These are phyloP conservation scores for Pterocles gutturalis DNA, from an alignment of 2,113 vertebrate genomes.

Conservation along the genomic window DNA sequence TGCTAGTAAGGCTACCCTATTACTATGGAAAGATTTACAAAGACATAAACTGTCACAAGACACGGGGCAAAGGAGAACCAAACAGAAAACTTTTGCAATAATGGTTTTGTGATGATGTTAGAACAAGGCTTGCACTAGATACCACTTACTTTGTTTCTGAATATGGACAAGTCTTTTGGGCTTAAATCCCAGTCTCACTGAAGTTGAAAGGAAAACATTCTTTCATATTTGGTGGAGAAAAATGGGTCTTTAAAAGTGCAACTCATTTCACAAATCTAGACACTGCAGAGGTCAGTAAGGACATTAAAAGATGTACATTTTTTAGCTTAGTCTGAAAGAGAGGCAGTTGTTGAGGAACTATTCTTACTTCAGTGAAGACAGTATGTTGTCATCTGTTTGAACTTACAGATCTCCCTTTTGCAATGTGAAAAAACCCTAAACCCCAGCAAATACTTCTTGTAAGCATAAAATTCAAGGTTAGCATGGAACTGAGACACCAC, in stretches of 20 bases:
- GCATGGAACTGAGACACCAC: background rate
- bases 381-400: background rate
- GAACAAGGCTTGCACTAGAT: background rate
- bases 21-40: background rate
- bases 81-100: background rate
- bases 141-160: background rate
- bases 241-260: background rate
- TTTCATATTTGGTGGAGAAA: background rate
- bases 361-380: background rate
- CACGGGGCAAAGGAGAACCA: background rate
- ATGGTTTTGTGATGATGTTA: background rate
- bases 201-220: background rate
- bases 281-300: background rate
- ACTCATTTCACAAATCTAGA: background rate
- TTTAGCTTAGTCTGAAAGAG: background rate
- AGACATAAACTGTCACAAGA: background rate
- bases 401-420: background rate
- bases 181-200: background rate
- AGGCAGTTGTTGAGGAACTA: background rate
- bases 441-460: accelerated
- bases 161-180: background rate
- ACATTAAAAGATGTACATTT: background rate
- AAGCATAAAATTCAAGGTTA: background rate
- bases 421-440: background rate
- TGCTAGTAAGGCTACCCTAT: background rate